Conservation (phyloP, 2,797 vertebrate genomes). For the Austrolebias charrua region DNA sequence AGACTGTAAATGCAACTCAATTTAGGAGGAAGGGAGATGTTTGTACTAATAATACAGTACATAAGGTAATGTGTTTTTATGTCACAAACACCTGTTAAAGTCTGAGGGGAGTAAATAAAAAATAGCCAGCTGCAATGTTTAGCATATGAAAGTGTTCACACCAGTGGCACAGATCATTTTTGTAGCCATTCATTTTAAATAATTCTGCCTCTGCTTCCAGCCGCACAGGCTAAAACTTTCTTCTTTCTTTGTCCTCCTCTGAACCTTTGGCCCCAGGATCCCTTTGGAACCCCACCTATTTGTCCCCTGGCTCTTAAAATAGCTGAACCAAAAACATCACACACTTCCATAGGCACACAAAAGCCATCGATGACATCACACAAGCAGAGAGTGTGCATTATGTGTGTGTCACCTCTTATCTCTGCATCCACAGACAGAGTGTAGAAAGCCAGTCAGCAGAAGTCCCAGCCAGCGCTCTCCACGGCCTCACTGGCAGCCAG, state of each 20-base stretch:
- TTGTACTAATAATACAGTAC: constrained; percentile 63
- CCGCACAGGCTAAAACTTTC: constrained; percentile 20
- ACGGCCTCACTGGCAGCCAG: constrained; percentile 58
- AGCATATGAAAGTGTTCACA: constrained; percentile 20
- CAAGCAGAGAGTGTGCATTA: constrained; percentile 24
- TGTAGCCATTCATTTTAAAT: constrained; percentile 35
- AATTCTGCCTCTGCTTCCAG: constrained; percentile 43
- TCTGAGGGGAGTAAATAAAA: constrained; percentile 49
- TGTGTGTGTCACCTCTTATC: constrained; percentile 64
- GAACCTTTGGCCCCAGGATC: constrained; percentile 70
- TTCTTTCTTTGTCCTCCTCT: constrained; percentile 26
- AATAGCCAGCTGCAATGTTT: constrained; percentile 35
- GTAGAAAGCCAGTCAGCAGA: constrained; percentile 67
- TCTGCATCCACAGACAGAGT: constrained; percentile 63
- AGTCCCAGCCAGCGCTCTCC: constrained; percentile 57
- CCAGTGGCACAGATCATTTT: constrained; percentile 8
- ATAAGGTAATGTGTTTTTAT: constrained; percentile 58
- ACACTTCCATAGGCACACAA: constrained; percentile 44
- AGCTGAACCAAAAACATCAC: constrained; percentile 57
- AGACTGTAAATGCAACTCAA: constrained; percentile 40
- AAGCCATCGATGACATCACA: constrained; percentile 62
- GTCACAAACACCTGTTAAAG: constrained; percentile 42
- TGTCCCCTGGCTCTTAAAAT: constrained; percentile 68
- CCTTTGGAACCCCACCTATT: constrained; percentile 62
- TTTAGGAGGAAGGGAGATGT: constrained; percentile 57